A percentile compares a stretch with the other conserved stretches of the same genome.
Evolutionary conservation across 2,113 vertebrate species (phyloP).

Genomic region (Xiphorhynchus elegans): DNA sequence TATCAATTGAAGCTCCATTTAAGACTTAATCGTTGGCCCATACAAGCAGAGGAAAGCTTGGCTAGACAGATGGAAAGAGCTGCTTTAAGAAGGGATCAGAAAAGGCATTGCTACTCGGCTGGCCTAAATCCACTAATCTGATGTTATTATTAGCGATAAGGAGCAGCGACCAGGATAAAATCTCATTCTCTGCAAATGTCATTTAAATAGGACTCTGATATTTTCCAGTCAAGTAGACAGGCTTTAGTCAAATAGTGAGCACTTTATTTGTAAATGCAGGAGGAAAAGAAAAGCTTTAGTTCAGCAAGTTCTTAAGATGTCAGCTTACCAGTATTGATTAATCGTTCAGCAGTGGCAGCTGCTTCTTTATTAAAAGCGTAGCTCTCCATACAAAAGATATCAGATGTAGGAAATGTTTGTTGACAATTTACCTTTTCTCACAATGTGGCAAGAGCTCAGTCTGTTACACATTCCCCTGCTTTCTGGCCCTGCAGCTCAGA

Average conservation of each 20-base stretch:
- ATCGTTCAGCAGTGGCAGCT: slow-evolving; percentile 74
- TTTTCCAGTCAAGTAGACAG: slow-evolving; percentile 76
- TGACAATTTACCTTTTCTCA: slow-evolving; percentile 68
- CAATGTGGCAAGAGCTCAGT: not conserved
- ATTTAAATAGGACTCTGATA: slow-evolving; percentile 81
- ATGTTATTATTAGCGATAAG: slow-evolving; percentile 83
- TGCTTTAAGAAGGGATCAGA: slow-evolving; percentile 77
- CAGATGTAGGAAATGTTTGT: slow-evolving; percentile 73
- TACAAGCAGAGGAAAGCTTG: slow-evolving; percentile 67
- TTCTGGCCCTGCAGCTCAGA: not conserved
- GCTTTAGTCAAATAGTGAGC: slow-evolving; percentile 78
- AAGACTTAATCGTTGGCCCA: slow-evolving; percentile 71
- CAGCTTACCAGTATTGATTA: slow-evolving; percentile 79
- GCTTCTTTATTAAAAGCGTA: slow-evolving; percentile 77
- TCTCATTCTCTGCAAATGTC: slow-evolving; percentile 79
- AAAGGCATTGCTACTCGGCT: slow-evolving; percentile 72
- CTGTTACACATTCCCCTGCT: not conserved
- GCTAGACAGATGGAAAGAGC: slow-evolving; percentile 77
- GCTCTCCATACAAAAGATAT: slow-evolving; percentile 65
- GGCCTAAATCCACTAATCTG: slow-evolving; percentile 83
- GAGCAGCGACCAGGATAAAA: slow-evolving; percentile 78
- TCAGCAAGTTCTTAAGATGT: slow-evolving; percentile 77
- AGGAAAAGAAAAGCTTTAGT: slow-evolving; percentile 73
- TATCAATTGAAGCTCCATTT: slow-evolving; percentile 74
- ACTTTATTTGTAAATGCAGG: slow-evolving; percentile 79